Percentiles rank a stretch among this genome's conserved stretches.
These are phyloP conservation scores for Halichoerus grypus DNA, from an alignment of 2,113 vertebrate species.

Conservation along the genomic window DNA sequence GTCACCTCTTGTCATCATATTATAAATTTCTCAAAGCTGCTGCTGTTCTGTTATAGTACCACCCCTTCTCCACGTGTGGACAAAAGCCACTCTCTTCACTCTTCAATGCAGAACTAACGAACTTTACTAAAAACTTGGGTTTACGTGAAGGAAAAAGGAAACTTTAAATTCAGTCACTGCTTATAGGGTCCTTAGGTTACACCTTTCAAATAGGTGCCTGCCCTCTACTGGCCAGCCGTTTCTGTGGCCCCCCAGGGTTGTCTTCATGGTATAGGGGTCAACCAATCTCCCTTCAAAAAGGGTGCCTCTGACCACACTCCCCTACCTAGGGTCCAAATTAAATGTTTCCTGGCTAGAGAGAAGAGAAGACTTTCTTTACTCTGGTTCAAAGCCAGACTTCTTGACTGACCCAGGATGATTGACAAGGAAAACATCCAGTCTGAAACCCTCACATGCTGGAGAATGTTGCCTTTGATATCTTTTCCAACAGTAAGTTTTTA, in stretches of 20 bases:
- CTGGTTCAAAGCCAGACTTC: neutral
- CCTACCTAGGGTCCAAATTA: neutral
- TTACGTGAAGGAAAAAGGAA: neutral
- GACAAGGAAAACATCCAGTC: neutral
- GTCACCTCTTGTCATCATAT: neutral
- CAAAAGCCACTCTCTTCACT: neutral
- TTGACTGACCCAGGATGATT: neutral
- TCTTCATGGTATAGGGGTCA: neutral
- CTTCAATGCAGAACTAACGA: neutral
- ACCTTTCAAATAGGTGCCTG: neutral
- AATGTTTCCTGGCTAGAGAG: neutral
- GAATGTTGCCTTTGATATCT: neutral
- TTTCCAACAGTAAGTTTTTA: neutral
- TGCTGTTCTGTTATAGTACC: neutral
- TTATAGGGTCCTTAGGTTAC: neutral
- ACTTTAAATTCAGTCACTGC: neutral
- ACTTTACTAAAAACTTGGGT: neutral
- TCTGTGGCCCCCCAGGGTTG: neutral
- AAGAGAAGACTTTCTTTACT: neutral
- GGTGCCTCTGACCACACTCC: neutral
- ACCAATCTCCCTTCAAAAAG: neutral
- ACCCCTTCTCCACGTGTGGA: neutral
- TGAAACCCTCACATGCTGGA: neutral
- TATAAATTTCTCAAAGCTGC: neutral
- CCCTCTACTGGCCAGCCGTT: neutral